Percentiles rank a stretch among this genome's conserved stretches.
These are phyloP conservation scores for Odontomyia ornata DNA, from an alignment of 2,888 invertebrate genomes.

Conservation along the genomic window DNA sequence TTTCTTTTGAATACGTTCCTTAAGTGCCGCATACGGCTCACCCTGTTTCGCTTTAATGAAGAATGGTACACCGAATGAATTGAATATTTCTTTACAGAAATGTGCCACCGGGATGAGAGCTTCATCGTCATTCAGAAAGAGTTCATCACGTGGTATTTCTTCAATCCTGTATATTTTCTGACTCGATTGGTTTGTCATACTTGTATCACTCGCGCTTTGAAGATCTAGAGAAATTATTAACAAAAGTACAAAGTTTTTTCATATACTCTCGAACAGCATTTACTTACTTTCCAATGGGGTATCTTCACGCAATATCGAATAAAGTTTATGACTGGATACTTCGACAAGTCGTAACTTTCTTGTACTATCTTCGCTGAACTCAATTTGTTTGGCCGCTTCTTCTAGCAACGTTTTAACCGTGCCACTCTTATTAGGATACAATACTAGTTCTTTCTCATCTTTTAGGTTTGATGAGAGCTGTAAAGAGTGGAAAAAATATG, in stretches of 20 bases:
- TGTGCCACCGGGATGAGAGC: conserved; percentile 94
- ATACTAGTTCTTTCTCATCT: conserved; percentile 93
- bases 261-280: neutral
- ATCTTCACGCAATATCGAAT: conserved; percentile 75
- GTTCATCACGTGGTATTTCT: conserved; percentile 92
- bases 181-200: conserved; percentile 64
- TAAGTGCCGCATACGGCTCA: conserved; percentile 85
- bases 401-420: conserved; percentile 89
- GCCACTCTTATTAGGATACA: conserved; percentile 96
- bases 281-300: conserved; percentile 69
- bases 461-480: conserved; percentile 88
- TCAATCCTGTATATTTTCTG: conserved; percentile 82
- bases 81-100: conserved; percentile 94
- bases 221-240: conserved; percentile 32
- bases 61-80: conserved; percentile 94
- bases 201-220: conserved; percentile 55
- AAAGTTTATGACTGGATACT: conserved; percentile 78
- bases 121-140: conserved; percentile 82
- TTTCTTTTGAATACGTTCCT: conserved; percentile 90
- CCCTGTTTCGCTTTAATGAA: conserved; percentile 88
- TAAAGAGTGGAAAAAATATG: conserved; percentile 51
- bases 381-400: conserved; percentile 92
- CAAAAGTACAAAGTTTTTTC: neutral
- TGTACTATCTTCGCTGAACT: conserved; percentile 86
- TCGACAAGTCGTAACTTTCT: conserved; percentile 86